These are phyloP conservation scores for Stenichneumon culpator DNA, from an alignment of 2,888 invertebrate genomes.

Conservation along the genomic window DNA sequence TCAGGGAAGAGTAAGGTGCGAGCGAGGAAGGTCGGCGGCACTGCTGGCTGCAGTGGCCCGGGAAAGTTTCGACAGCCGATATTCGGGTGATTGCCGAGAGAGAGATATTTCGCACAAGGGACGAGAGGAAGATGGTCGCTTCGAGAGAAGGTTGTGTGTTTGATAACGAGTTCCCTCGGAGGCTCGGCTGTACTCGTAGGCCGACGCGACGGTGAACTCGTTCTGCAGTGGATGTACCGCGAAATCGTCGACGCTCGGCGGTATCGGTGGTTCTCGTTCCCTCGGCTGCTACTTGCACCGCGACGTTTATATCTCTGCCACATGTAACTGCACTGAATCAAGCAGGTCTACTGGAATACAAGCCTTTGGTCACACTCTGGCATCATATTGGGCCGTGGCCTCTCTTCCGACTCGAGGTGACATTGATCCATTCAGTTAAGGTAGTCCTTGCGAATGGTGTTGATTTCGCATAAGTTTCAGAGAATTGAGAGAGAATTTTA, in stretches of 20 bases:
- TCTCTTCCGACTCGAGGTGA: conserved; percentile 67
- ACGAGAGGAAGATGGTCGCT: conserved; percentile 56
- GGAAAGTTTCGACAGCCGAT: conserved; percentile 68
- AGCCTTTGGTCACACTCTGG: background rate
- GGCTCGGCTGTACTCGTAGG: conserved; percentile 2
- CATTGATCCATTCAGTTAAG: too few relatives aligned
- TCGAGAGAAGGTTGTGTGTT: conserved; percentile 59
- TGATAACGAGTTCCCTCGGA: conserved; percentile 68
- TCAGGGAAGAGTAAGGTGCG: conserved; percentile 50
- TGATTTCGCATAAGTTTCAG: too few relatives aligned
- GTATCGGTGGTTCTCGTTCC: conserved; percentile 10
- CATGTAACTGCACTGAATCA: background rate
- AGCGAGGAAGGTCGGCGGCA: conserved; percentile 31
- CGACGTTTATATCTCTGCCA: background rate
- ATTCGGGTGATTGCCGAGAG: conserved; percentile 60
- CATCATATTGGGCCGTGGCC: conserved; percentile 9
- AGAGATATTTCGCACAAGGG: background rate
- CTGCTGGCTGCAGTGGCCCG: conserved; percentile 7
- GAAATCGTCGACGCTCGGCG: background rate
- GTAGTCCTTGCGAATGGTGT: too few relatives aligned
- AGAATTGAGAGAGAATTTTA: too few relatives aligned
- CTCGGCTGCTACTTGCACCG: conserved; percentile 4
- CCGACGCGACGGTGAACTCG: background rate
- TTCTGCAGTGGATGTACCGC: background rate
- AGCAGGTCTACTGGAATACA: background rate